Evolutionary conservation across 2,113 vertebrate species (phyloP).

Genomic region (Chrysochloris asiatica): DNA sequence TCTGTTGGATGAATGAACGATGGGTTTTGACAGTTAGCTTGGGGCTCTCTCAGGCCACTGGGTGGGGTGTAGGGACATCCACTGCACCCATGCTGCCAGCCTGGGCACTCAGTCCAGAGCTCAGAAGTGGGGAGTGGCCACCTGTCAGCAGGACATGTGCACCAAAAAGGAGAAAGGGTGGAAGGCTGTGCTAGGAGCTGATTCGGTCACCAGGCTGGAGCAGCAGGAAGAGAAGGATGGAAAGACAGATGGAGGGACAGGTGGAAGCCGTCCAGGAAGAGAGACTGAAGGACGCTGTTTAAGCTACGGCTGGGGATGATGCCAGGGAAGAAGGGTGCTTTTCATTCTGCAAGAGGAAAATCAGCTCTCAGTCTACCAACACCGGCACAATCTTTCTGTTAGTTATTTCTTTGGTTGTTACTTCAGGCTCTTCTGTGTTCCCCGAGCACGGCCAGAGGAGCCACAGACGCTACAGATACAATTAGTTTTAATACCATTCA

Average conservation of each 20-base stretch:
- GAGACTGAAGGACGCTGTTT: not conserved
- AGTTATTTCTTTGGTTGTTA: not conserved
- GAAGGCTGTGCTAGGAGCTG: not conserved
- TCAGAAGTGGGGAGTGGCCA: not conserved
- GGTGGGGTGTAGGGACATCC: not conserved
- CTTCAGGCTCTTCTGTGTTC: not conserved
- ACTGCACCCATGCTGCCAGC: not conserved
- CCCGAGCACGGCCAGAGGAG: not conserved
- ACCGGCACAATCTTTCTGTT: not conserved
- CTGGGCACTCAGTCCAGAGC: not conserved
- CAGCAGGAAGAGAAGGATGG: not conserved
- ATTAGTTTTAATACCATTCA: not conserved
- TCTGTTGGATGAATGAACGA: not conserved
- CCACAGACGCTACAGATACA: accelerated
- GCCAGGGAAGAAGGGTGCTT: not conserved
- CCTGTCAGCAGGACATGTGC: not conserved
- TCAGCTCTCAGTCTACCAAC: not conserved
- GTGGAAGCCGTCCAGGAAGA: constrained; percentile 43
- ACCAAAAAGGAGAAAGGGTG: not conserved
- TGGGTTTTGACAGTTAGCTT: not conserved
- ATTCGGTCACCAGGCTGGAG: not conserved
- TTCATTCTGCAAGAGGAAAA: not conserved
- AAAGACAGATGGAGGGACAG: constrained; percentile 64
- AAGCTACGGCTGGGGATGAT: not conserved
- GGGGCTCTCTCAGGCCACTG: not conserved